phyloP scores from a whole-genome alignment of 2,888 invertebrate genomes.

The Dorcus hopei region DNA sequence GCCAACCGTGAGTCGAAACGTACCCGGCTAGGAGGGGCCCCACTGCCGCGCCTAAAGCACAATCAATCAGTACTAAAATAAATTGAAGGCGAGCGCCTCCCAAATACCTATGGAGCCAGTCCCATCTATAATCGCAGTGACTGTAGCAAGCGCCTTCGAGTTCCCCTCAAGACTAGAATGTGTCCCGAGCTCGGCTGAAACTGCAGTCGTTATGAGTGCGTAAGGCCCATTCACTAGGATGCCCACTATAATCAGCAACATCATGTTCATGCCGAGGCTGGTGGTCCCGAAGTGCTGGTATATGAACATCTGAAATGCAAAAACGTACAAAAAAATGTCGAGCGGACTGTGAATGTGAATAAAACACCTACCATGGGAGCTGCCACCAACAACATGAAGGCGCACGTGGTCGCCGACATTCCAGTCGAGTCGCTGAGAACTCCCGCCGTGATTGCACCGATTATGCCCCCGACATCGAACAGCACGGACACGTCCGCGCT shows the following conservation, averaged over 20 bases:
- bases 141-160: constrained; percentile 88
- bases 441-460: constrained; percentile 87
- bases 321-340: constrained; percentile 16
- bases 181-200: constrained; percentile 90
- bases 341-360: neutral
- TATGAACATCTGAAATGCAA: constrained; percentile 64
- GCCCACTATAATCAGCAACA: constrained; percentile 72
- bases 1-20: constrained; percentile 74
- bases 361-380: constrained; percentile 70
- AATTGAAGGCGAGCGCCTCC: neutral
- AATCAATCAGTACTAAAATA: neutral
- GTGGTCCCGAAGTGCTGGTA: constrained; percentile 72
- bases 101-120: constrained; percentile 79
- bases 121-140: constrained; percentile 97
- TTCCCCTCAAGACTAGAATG: constrained; percentile 82
- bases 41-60: constrained; percentile 75
- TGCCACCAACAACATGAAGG: constrained; percentile 72
- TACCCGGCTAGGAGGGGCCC: constrained; percentile 88
- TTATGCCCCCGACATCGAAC: constrained; percentile 88
- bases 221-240: constrained; percentile 93
- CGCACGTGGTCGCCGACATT: constrained; percentile 86
- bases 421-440: constrained; percentile 77
- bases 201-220: constrained; percentile 93
- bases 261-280: constrained; percentile 60
- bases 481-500: constrained; percentile 77